Conservation (phyloP, 2,797 vertebrate genomes). For the Neosilurus mollespiculum region DNA sequence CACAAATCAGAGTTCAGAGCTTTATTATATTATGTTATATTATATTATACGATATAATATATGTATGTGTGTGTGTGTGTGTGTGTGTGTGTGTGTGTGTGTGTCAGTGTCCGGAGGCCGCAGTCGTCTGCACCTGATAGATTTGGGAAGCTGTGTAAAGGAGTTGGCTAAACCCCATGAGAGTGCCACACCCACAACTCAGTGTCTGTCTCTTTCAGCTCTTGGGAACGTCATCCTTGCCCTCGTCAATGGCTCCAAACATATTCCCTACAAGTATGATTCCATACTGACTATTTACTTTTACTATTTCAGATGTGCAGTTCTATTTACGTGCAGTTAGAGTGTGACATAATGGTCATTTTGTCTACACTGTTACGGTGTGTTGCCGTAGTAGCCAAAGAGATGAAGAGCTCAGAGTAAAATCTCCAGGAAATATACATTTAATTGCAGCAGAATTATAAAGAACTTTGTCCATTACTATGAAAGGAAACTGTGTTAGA, state of each 20-base stretch:
- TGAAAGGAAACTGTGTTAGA: neutral
- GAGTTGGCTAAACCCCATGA: slow-evolving; percentile 83
- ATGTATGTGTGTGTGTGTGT: slow-evolving; percentile 9
- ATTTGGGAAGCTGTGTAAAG: slow-evolving; percentile 94
- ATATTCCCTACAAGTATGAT: slow-evolving; percentile 98
- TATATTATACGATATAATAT: neutral
- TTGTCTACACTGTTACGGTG: neutral
- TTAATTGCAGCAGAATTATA: neutral
- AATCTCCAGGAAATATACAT: neutral
- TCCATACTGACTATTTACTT: neutral
- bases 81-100: slow-evolving; percentile 22
- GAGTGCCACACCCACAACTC: slow-evolving; percentile 69
- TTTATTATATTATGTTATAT: neutral
- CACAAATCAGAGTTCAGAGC: neutral
- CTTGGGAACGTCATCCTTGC: slow-evolving; percentile 97
- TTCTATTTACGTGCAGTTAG: neutral
- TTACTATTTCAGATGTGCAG: neutral
- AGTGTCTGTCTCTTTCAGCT: slow-evolving; percentile 92
- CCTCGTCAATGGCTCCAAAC: slow-evolving; percentile 96
- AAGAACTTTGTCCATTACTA: neutral
- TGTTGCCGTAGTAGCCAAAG: neutral
- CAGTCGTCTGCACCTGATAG: slow-evolving; percentile 94
- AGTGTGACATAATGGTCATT: neutral
- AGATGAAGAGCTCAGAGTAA: neutral
- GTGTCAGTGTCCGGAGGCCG: slow-evolving; percentile 92